Base-by-base conservation (phyloP, 2,113 vertebrate genomes). In the Sigmodon hispidus region DNA sequence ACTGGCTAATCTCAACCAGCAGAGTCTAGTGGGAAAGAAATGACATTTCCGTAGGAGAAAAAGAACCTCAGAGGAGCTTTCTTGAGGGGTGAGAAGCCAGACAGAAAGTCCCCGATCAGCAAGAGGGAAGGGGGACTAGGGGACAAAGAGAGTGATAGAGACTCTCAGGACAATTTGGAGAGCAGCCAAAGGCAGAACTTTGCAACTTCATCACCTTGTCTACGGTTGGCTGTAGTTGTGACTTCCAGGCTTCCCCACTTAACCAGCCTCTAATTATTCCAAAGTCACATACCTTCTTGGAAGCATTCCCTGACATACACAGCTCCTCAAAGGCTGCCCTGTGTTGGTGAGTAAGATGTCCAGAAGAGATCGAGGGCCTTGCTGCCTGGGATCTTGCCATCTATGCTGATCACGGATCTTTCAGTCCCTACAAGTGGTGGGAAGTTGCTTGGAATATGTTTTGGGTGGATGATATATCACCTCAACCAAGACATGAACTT, bases 261-360 rank as follows among this genome's bases (percentile, higher is more conserved):
- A 84, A 52, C 26, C 34, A 26, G 87, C 57, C 77, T 94, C 69
- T 97, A 31, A 61, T 96, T 50, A 93, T 84, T 95, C 89, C 59
- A 76, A 86, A 96, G 86, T 79, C 63, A 95, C 75, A 72, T 87
- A 92, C 83, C 95, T 95, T 86, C 96, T 70, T 96, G 95, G 94
- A 95, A 13, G 75, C 57, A 80, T 94, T 97, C 89, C 94, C 77
- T 65, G 57, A 65, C 13, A 79, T 52, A 34, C 77, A 72, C 72
- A 8, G 83, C 65, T 73, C 40, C 40, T 94, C 77, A 86, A 94
- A 94, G 88, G 93, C 89, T 15, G 77, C 75, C 48, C 93, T 91
- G 85, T 81, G 81, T n/a, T 77, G 34, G 65, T 73, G 93, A 97
- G 57, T 86, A 83, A 97, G 96, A 94, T 19, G 83, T 96, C 36